Evolutionary conservation across 2,888 invertebrate species (phyloP), one percentile per base, ranked within the genome.

Genomic region (Acrobasis repandana): DNA sequence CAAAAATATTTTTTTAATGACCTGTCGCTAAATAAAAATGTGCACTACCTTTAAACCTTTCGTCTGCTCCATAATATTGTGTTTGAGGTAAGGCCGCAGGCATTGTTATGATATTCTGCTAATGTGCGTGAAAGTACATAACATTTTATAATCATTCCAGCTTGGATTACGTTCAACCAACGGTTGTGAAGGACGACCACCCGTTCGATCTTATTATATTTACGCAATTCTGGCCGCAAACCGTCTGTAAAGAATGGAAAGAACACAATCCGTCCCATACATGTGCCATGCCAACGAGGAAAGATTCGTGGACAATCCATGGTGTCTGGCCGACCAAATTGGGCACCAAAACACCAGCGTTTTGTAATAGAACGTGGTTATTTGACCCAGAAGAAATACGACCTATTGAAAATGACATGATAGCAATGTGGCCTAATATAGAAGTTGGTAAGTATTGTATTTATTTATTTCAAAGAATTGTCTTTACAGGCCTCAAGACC

Each of bases 301-400:
- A 85, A 14, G 92, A 94, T 58, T 86, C 94, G 2, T 97, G 97
- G 97, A 94, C 95, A 0, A 94, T 97, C 38, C 97, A 97, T 74
- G 97, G 97, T 1, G 91, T 97, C 47, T 97, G 97, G 97, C 97
- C 97, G 0, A 95, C 96, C 0, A 94, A 95, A 76, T 80, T 92
- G 0, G 94, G 95, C 0, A 93, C 93, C 1, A 80, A 93, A 0
- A 96, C 96, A 0, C 97, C 97, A 0, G 80, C 79, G 6, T 96
- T 93, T 78, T 97, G 97, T 75, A 95, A 97, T 70, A 93, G 88
- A 8, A 92, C 95, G 0, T 93, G 95, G 79, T 90, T 92, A 51
- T 97, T 97, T 75, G 93, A 96, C 73, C 86, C 93, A 0, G 88
- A 92, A 9, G 84, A 93, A 68, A 82, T 97, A 14, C 79, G 86